These are phyloP conservation scores for Sterrhoptilus dennistouni DNA, from an alignment of 2,113 vertebrate species.

Conservation along the genomic window DNA sequence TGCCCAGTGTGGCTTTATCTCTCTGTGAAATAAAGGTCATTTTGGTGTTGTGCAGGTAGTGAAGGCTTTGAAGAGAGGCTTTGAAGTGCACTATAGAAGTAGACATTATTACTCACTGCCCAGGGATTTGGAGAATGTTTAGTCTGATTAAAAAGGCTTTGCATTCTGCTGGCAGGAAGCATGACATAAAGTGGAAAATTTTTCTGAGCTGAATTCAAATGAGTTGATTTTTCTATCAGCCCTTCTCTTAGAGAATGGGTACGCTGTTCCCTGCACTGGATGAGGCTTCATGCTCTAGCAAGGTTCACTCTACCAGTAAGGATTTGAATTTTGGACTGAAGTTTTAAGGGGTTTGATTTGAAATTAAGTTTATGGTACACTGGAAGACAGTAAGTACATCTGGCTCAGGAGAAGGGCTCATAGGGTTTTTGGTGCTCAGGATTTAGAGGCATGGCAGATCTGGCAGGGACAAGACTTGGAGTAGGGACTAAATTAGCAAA, in stretches of 20 bases:
- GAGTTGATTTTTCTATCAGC: constrained; percentile 31
- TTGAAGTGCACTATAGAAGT: constrained; percentile 27
- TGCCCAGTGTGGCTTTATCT: not conserved
- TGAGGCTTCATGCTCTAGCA: not conserved
- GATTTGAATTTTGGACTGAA: not conserved
- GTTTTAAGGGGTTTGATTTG: not conserved
- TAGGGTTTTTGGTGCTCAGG: not conserved
- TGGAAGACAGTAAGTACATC: not conserved
- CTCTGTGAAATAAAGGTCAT: constrained; percentile 41
- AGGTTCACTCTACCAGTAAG: not conserved
- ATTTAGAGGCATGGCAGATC: not conserved
- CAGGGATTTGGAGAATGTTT: constrained; percentile 51
- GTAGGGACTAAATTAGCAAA: not conserved
- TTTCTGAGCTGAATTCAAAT: constrained; percentile 59
- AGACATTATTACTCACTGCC: constrained; percentile 50
- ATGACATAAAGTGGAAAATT: constrained; percentile 36
- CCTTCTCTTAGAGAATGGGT: not conserved
- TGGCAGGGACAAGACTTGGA: not conserved
- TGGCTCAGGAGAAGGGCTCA: not conserved
- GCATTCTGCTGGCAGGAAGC: constrained; percentile 53
- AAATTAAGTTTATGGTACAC: not conserved
- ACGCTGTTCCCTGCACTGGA: not conserved
- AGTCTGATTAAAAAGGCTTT: constrained; percentile 51
- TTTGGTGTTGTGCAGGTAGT: not conserved
- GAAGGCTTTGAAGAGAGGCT: constrained; percentile 44